Conservation (phyloP, 92 coral and sea anemone genomes). For the Epizoanthus ramosus region DNA sequence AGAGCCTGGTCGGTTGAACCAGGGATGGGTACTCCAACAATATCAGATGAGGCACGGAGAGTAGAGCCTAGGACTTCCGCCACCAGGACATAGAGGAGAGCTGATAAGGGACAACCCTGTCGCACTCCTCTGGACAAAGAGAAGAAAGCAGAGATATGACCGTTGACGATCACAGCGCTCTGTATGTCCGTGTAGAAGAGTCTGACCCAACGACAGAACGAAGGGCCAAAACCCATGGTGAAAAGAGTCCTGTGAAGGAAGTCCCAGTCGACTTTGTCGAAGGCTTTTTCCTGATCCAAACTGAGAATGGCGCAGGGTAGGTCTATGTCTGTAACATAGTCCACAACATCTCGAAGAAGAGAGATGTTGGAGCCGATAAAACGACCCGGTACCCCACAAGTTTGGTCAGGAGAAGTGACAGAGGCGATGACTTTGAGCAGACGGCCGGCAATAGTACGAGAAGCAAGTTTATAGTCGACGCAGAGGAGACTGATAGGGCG, state of each 20-base stretch:
- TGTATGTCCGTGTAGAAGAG: no score
- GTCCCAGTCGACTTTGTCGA: slow-evolving; percentile 47
- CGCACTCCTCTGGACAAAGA: no score
- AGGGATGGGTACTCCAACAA: not conserved
- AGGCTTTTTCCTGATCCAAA: slow-evolving; percentile 58
- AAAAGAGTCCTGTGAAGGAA: no score
- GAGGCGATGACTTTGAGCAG: slow-evolving; percentile 37
- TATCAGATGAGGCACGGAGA: not conserved
- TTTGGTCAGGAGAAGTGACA: slow-evolving; percentile 40
- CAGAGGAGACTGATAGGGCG: slow-evolving; percentile 51
- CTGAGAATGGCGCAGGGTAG: slow-evolving; percentile 43
- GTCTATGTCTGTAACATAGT: slow-evolving; percentile 10
- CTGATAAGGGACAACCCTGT: not conserved
- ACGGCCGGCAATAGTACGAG: slow-evolving; percentile 43
- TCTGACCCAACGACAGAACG: no score
- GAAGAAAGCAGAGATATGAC: no score
- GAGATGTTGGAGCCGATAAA: slow-evolving; percentile 32
- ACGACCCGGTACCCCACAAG: slow-evolving; percentile 47
- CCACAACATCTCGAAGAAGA: slow-evolving; percentile 41
- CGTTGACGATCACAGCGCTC: no score
- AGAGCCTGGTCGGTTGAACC: not conserved
- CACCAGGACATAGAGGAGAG: not conserved
- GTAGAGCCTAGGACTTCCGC: not conserved
- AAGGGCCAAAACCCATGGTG: no score
- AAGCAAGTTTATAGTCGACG: slow-evolving; percentile 48